Base-by-base conservation (phyloP, 2,888 invertebrate genomes). In the Cybosia mesomella region DNA sequence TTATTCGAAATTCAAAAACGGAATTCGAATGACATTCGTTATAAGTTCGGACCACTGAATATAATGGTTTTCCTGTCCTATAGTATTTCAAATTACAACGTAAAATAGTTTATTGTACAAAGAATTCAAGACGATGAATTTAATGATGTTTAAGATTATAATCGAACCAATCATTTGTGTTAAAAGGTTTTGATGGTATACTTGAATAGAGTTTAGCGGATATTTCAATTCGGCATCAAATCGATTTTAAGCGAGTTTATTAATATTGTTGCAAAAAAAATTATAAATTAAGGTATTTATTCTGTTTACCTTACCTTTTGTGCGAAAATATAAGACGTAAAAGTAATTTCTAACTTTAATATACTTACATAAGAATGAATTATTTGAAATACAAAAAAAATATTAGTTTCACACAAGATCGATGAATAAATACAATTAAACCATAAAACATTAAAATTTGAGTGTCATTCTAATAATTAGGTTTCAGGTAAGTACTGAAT, bases 141-240 rank as follows among this genome's bases (percentile, higher is more conserved):
- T 66, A 28, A 60, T 62, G 34, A 28, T 28, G 49, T 62, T 22
- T 34, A 28, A 55, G 43, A 67, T 67, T 63, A 63, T 63, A 22
- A 49, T 15, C 15, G 60, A 43, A 61, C 36, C 32, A 32, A 49
- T 62, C 22, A 59, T 8, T 58, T 63, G 22, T 63, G 58, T 34
- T 15, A 58, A 59, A 49, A 54, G 39, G 15, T 15, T 22, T 18
- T 62, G 15, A 53, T 57, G 9, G 11, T 54, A 53, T 21, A 49
- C n/a, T n/a, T 58, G 32, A 58, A 66, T 61, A 66, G n/a, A 32
- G 28, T 49, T 58, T 55, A 34, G 22, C 32, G 24, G 8, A 64
- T 64, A 58, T 59, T 57, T 60, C 59, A 71, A 68, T 69, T 62
- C 22, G 61, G 32, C 59, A 39, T 66, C 28, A 67, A 68, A 71